Evolutionary conservation across 2,888 invertebrate species (phyloP).

Genomic region (Oxyteleia sp.): DNA sequence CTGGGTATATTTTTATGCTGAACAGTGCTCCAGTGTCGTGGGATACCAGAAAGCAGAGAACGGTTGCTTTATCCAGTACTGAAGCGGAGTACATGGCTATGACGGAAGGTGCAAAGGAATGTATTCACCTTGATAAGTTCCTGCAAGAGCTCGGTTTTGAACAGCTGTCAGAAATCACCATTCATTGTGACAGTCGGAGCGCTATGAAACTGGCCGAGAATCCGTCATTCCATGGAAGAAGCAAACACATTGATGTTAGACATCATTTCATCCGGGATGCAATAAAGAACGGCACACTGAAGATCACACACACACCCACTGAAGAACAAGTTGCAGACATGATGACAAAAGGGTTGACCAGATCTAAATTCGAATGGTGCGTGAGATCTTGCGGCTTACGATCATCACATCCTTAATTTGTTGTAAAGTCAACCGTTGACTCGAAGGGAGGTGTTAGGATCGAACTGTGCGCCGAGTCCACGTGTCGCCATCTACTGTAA

Average conservation of each 20-base stretch:
- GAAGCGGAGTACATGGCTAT: slow-evolving; percentile 10
- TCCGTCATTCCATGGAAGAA: slow-evolving; percentile 11
- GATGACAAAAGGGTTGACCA: slow-evolving; percentile 21
- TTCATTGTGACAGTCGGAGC: slow-evolving; percentile 14
- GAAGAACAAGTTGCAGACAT: too few relatives aligned
- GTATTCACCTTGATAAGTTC: background rate
- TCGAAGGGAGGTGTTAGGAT: slow-evolving; percentile 40
- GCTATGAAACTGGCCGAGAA: slow-evolving; percentile 14
- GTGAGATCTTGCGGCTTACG: background rate
- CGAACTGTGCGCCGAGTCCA: background rate
- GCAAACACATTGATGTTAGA: slow-evolving; percentile 17
- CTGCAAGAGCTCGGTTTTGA: background rate
- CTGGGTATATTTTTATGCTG: background rate
- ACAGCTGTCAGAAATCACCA: background rate
- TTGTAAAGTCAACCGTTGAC: background rate
- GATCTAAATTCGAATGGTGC: slow-evolving; percentile 3
- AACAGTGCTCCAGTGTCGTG: background rate
- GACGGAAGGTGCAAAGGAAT: slow-evolving; percentile 5
- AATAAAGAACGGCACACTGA: background rate
- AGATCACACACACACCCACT: slow-evolving; percentile 1
- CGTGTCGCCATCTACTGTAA: background rate
- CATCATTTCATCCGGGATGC: slow-evolving; percentile 18
- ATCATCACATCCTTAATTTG: background rate
- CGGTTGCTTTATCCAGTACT: slow-evolving; percentile 6
- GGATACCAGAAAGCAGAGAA: slow-evolving; percentile 10